These are phyloP conservation scores for Panorpa germanica DNA, from an alignment of 2,888 invertebrate species.

Conservation along the genomic window DNA sequence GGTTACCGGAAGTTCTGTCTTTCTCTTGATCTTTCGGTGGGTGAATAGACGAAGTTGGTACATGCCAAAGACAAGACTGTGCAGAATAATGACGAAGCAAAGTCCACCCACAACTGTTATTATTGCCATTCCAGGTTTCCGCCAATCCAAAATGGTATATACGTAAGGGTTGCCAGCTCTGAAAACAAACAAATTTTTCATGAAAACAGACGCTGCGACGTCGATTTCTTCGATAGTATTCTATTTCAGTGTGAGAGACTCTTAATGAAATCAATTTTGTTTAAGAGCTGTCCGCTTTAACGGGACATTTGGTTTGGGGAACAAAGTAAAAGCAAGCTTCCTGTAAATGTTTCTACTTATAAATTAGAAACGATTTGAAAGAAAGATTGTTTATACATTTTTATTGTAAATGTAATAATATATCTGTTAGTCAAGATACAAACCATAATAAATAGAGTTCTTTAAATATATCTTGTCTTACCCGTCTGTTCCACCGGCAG, in stretches of 20 bases:
- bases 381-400: neutral
- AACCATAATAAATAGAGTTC: neutral
- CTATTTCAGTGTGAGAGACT: conserved; percentile 9
- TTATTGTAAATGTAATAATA: neutral
- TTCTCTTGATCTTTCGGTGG: conserved; percentile 16
- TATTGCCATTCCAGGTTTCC: conserved; percentile 29
- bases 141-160: conserved; percentile 61
- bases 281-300: no score
- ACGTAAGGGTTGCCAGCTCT: conserved; percentile 42
- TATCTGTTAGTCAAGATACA: neutral
- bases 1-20: conserved; percentile 18
- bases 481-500: conserved; percentile 39
- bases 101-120: conserved; percentile 19
- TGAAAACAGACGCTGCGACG: neutral
- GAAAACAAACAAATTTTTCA: conserved; percentile 13
- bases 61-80: conserved; percentile 19
- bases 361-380: neutral
- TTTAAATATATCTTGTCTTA: conserved; percentile 15
- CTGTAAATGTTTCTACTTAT: no score
- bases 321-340: no score
- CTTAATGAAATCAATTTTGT: no score
- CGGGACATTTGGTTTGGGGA: no score
- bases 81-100: conserved; percentile 18
- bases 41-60: conserved; percentile 20
- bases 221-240: neutral